These are phyloP conservation scores for Syrrhaptes paradoxus DNA, from an alignment of 2,113 vertebrate genomes.

Conservation along the genomic window DNA sequence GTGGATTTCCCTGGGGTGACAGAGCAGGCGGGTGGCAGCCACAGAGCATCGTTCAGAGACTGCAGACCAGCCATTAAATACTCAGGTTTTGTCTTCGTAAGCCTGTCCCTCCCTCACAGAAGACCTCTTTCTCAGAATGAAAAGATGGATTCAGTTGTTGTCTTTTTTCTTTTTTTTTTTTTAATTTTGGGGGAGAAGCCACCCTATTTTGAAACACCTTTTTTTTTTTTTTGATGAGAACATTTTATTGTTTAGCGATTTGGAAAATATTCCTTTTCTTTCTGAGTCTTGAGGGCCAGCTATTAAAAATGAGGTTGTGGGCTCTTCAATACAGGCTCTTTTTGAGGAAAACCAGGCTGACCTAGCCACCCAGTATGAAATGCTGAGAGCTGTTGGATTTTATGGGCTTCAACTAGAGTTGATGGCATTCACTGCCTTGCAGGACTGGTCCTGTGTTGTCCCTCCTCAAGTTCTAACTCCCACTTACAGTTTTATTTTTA, in stretches of 20 bases:
- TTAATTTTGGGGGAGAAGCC: background rate
- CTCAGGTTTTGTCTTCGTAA: background rate
- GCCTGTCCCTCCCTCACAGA: background rate
- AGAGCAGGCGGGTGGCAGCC: background rate
- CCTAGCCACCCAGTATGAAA: background rate
- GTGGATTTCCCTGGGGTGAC: background rate
- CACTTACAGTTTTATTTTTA: background rate
- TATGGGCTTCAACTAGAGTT: background rate
- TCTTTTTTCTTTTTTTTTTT: background rate
- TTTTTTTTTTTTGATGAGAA: background rate
- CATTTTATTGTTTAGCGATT: background rate
- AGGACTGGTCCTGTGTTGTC: background rate
- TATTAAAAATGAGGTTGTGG: background rate
- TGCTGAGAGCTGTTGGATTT: background rate
- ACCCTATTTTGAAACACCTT: background rate
- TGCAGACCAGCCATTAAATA: background rate
- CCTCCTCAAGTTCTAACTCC: background rate
- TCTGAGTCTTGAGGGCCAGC: background rate
- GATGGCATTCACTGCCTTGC: background rate
- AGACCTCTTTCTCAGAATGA: background rate
- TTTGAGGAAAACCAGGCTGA: background rate
- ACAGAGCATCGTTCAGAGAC: background rate
- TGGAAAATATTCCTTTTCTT: background rate
- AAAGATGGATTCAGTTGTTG: background rate
- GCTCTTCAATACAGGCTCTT: background rate